phyloP scores from a whole-genome alignment of 2,113 vertebrate species.

The Alectura lathami region DNA sequence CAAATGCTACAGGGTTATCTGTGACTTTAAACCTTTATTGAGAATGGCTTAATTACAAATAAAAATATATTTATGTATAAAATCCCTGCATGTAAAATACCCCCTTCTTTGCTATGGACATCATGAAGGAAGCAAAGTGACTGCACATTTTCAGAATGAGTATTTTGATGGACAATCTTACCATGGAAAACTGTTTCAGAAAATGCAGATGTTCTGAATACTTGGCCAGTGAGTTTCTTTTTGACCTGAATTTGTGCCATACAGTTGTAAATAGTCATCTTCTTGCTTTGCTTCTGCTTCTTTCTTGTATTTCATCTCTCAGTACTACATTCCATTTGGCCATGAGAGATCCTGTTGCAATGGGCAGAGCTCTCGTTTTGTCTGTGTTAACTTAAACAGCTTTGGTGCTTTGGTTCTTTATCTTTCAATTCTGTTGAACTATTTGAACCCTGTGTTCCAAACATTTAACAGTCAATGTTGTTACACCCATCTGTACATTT shows the following conservation, averaged over 20 bases:
- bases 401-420: neutral
- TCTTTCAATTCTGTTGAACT: neutral
- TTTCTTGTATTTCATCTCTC: neutral
- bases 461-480: neutral
- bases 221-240: neutral
- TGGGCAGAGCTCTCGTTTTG: neutral
- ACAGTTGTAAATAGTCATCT: neutral
- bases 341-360: neutral
- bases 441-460: neutral
- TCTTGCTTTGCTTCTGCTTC: neutral
- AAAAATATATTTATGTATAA: slow-evolving; percentile 80
- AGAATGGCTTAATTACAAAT: slow-evolving; percentile 78
- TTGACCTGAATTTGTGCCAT: neutral
- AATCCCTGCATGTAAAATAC: slow-evolving; percentile 78
- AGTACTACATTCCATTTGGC: neutral
- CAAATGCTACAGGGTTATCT: slow-evolving; percentile 31
- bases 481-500: neutral
- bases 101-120: slow-evolving; percentile 53
- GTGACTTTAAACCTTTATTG: slow-evolving; percentile 71
- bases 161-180: neutral
- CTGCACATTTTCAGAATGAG: neutral
- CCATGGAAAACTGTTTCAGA: neutral
- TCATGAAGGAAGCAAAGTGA: slow-evolving; percentile 30
- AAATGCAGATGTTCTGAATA: neutral
- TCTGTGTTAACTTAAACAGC: neutral